These are phyloP conservation scores for Rhinogobio ventralis DNA, from an alignment of 2,797 vertebrate species.

Conservation along the genomic window DNA sequence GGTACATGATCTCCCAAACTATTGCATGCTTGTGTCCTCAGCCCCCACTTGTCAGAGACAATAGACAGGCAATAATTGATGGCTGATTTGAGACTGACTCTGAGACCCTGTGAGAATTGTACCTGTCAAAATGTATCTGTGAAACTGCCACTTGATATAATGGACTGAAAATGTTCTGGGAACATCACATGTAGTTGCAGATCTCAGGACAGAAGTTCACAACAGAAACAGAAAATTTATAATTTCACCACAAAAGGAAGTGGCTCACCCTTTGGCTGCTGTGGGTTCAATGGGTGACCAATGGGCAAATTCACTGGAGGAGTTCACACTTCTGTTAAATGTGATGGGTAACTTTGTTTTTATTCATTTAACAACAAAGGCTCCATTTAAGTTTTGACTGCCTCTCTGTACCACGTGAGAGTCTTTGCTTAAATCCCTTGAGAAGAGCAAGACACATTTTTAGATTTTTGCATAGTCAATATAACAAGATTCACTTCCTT, in stretches of 20 bases:
- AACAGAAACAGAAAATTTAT: constrained; percentile 56
- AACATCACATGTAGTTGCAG: constrained; percentile 49
- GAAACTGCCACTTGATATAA: constrained; percentile 68
- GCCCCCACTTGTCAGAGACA: constrained; percentile 76
- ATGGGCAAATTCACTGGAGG: neutral
- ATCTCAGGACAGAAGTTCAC: constrained; percentile 48
- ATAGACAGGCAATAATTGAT: constrained; percentile 77
- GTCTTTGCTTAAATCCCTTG: neutral
- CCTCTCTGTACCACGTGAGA: neutral
- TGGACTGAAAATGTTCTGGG: constrained; percentile 53
- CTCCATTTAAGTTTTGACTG: neutral
- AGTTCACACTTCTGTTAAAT: neutral
- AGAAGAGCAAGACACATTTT: constrained; percentile 13
- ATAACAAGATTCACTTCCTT: constrained; percentile 61
- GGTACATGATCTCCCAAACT: constrained; percentile 73
- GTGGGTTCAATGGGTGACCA: constrained; percentile 45
- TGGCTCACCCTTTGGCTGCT: constrained; percentile 46
- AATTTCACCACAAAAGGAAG: constrained; percentile 57
- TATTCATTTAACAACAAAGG: neutral
- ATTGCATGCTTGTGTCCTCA: constrained; percentile 75
- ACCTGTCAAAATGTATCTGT: constrained; percentile 79
- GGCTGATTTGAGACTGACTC: constrained; percentile 65
- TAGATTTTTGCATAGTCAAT: constrained; percentile 54
- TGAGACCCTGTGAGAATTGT: constrained; percentile 74
- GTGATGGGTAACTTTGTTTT: constrained; percentile 3